A percentile compares a stretch with the other conserved stretches of the same genome.
phyloP scores from a whole-genome alignment of 2,797 vertebrate species.

The Notoglanidium macrostoma region DNA sequence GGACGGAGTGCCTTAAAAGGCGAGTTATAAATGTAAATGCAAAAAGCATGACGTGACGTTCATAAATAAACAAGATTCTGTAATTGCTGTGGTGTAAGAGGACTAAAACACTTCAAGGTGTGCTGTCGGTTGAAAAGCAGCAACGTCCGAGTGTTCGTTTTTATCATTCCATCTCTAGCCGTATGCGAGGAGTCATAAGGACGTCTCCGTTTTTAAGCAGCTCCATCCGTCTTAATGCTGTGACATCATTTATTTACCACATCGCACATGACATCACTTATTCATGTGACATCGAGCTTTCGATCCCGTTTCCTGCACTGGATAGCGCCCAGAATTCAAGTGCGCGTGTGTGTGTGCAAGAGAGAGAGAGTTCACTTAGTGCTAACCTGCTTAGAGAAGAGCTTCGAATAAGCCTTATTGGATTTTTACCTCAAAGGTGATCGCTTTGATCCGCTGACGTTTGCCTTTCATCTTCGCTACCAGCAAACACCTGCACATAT shows the following conservation, averaged over 20 bases:
- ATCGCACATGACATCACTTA: slow-evolving; percentile 4
- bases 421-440: slow-evolving; percentile 25
- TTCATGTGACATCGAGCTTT: neutral
- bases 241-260: slow-evolving; percentile 2
- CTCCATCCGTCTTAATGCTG: neutral
- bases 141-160: neutral
- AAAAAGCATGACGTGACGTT: neutral
- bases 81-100: neutral
- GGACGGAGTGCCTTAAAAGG: neutral
- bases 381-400: slow-evolving; percentile 39
- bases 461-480: slow-evolving; percentile 52
- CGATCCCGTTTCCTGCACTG: neutral
- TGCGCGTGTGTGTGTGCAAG: slow-evolving; percentile 1
- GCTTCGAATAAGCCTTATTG: slow-evolving; percentile 19
- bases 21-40: neutral
- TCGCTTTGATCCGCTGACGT: slow-evolving; percentile 47
- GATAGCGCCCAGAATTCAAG: neutral
- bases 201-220: neutral
- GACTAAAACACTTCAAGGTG: neutral
- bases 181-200: neutral
- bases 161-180: neutral
- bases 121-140: too few relatives aligned
- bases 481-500: slow-evolving; percentile 49
- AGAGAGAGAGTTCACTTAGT: slow-evolving; percentile 8
- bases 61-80: neutral